phyloP scores from a whole-genome alignment of 2,113 vertebrate genomes.

The Corydoras maculifer region DNA sequence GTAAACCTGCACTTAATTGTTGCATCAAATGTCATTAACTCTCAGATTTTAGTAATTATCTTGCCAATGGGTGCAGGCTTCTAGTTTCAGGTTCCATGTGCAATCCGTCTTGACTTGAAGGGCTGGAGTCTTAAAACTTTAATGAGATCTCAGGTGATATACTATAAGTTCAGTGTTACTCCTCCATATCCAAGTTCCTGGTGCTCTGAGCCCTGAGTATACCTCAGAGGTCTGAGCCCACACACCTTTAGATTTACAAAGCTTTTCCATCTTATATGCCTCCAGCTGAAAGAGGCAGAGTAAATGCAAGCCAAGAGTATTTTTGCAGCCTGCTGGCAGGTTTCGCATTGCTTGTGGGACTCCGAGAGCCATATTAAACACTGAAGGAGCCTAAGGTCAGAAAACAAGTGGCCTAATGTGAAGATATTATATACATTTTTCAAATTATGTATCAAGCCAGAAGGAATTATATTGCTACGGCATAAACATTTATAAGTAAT shows the following conservation, averaged over 20 bases:
- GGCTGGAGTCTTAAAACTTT: slow-evolving; percentile 21
- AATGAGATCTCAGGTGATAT: slow-evolving; percentile 34
- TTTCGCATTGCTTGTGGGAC: slow-evolving; percentile 25
- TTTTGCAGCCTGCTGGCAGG: slow-evolving; percentile 26
- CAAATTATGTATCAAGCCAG: slow-evolving; percentile 33
- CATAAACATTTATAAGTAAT: slow-evolving; percentile 34
- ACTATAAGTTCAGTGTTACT: slow-evolving; percentile 11
- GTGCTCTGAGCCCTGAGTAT: background rate
- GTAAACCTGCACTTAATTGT: too few relatives aligned
- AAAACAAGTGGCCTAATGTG: slow-evolving; percentile 33
- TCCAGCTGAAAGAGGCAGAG: slow-evolving; percentile 21
- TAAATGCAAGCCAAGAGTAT: slow-evolving; percentile 2
- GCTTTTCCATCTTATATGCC: slow-evolving; percentile 20
- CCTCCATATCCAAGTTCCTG: slow-evolving; percentile 18
- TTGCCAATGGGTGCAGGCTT: slow-evolving; percentile 12
- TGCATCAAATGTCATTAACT: background rate
- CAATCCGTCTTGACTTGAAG: slow-evolving; percentile 25
- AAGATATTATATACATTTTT: slow-evolving; percentile 42
- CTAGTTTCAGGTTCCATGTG: slow-evolving; percentile 13
- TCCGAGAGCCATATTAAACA: slow-evolving; percentile 34
- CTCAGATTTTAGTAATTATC: slow-evolving; percentile 18
- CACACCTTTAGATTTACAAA: slow-evolving; percentile 19
- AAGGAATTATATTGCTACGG: slow-evolving; percentile 21
- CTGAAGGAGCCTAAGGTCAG: slow-evolving; percentile 23
- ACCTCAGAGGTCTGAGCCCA: slow-evolving; percentile 10